Percentiles rank a stretch among this genome's conserved stretches.
phyloP scores from a whole-genome alignment of 2,888 invertebrate genomes.

The Parnassius smintheus region DNA sequence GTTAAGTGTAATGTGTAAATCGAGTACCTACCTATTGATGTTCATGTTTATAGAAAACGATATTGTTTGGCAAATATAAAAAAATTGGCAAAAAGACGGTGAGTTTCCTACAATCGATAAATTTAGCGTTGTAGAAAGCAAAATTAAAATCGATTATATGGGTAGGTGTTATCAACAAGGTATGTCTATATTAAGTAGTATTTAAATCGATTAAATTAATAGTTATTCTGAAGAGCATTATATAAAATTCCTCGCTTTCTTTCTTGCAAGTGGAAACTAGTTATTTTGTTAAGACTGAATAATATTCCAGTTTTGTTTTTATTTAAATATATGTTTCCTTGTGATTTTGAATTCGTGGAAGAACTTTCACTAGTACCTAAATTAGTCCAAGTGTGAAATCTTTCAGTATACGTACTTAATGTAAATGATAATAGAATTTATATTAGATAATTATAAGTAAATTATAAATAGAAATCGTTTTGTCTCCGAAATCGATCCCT shows the following conservation, averaged over 20 bases:
- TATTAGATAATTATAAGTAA: slow-evolving; percentile 79
- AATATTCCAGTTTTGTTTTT: slow-evolving; percentile 73
- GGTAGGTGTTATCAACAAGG: slow-evolving; percentile 70
- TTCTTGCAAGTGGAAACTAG: slow-evolving; percentile 51
- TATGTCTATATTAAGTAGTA: slow-evolving; percentile 69
- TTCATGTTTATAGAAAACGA: slow-evolving; percentile 68
- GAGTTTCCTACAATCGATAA: slow-evolving; percentile 79
- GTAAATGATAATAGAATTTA: slow-evolving; percentile 79
- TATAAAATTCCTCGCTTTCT: slow-evolving; percentile 47
- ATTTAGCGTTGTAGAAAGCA: slow-evolving; percentile 70
- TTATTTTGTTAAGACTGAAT: slow-evolving; percentile 78
- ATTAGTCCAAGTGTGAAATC: slow-evolving; percentile 76
- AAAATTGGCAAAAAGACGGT: slow-evolving; percentile 58
- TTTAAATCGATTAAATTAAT: slow-evolving; percentile 63
- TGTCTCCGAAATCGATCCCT: slow-evolving; percentile 61
- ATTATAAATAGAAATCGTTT: slow-evolving; percentile 70
- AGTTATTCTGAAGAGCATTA: slow-evolving; percentile 44
- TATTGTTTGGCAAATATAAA: slow-evolving; percentile 52
- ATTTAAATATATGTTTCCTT: slow-evolving; percentile 42
- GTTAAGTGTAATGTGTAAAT: slow-evolving; percentile 71
- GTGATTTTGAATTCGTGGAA: slow-evolving; percentile 52
- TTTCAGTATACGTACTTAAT: slow-evolving; percentile 82
- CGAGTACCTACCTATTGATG: slow-evolving; percentile 77
- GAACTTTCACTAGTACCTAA: slow-evolving; percentile 66
- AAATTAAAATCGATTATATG: slow-evolving; percentile 68